phyloP scores from a whole-genome alignment of 2,888 invertebrate species.

The Cactoblastis cactorum region DNA sequence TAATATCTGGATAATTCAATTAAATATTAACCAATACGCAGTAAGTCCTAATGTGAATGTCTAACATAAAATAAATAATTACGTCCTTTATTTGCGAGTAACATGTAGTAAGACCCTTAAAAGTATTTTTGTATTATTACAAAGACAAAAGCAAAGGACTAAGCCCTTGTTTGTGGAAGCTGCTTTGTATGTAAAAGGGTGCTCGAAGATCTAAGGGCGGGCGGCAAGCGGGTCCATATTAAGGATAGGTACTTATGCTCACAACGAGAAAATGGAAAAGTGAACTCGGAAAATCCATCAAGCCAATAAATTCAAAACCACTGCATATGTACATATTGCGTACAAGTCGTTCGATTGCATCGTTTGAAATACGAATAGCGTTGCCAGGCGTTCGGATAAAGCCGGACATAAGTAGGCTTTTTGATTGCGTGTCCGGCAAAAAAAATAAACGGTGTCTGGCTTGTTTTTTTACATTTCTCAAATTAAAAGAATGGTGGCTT shows the following conservation, averaged over 20 bases:
- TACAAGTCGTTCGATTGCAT: not conserved
- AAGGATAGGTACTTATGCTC: not conserved
- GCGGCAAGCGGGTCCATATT: constrained; percentile 18
- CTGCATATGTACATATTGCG: not conserved
- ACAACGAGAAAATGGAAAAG: not conserved
- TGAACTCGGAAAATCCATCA: not conserved
- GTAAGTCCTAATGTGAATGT: too few species aligned
- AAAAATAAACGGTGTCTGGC: too few species aligned
- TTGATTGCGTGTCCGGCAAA: too few species aligned
- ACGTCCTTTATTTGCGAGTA: not conserved
- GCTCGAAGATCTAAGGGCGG: constrained; percentile 18
- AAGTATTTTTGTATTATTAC: not conserved
- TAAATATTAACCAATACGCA: too few species aligned
- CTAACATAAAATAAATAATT: not conserved
- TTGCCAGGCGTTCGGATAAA: not conserved
- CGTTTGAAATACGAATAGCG: not conserved
- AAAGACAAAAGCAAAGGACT: constrained; percentile 12
- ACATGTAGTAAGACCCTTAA: not conserved
- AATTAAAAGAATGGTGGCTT: too few species aligned
- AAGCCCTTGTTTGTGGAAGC: not conserved
- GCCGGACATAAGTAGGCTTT: too few species aligned
- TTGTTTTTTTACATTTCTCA: too few species aligned
- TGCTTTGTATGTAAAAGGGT: constrained; percentile 13
- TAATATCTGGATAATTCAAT: too few species aligned
- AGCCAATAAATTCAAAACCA: not conserved